phyloP scores from a whole-genome alignment of 1,140 invertebrate species.

The Diorhabda carinulata region DNA sequence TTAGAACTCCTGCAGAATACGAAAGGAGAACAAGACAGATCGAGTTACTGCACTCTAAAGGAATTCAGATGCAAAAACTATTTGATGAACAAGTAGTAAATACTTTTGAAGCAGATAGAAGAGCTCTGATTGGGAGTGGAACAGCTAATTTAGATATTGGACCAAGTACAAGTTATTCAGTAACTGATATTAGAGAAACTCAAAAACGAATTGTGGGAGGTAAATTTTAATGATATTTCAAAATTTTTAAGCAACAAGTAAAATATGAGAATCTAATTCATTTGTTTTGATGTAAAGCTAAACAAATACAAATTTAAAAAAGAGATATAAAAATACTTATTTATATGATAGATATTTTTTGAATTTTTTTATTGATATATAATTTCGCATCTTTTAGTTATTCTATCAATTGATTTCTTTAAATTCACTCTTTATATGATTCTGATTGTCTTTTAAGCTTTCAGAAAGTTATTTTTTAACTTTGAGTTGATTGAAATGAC shows the following conservation, averaged over 20 bases:
- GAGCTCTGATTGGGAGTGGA: constrained; percentile 29
- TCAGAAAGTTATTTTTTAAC: too few relatives aligned
- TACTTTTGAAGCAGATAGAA: constrained; percentile 35
- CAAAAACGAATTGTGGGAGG: constrained; percentile 42
- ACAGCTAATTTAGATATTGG: constrained; percentile 19
- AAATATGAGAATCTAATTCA: not conserved
- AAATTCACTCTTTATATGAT: too few relatives aligned
- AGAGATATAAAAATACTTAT: not conserved
- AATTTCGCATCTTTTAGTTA: too few relatives aligned
- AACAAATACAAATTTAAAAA: not conserved
- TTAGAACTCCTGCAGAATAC: constrained; percentile 56
- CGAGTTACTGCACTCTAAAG: constrained; percentile 57
- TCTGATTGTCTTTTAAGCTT: too few relatives aligned
- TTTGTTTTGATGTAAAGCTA: not conserved
- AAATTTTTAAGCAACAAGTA: too few relatives aligned
- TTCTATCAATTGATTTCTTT: too few relatives aligned
- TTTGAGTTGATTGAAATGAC: too few relatives aligned
- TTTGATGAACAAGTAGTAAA: constrained; percentile 49
- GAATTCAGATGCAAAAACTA: constrained; percentile 54
- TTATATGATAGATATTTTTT: not conserved
- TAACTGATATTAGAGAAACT: constrained; percentile 29
- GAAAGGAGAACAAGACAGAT: constrained; percentile 58
- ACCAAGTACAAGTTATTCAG: constrained; percentile 12
- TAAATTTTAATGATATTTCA: constrained; percentile 15
- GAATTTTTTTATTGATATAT: too few relatives aligned